Percentiles rank a stretch among this genome's conserved stretches.
These are phyloP conservation scores for Criorhina ranunculi DNA, from an alignment of 2,888 invertebrate genomes.

Conservation along the genomic window DNA sequence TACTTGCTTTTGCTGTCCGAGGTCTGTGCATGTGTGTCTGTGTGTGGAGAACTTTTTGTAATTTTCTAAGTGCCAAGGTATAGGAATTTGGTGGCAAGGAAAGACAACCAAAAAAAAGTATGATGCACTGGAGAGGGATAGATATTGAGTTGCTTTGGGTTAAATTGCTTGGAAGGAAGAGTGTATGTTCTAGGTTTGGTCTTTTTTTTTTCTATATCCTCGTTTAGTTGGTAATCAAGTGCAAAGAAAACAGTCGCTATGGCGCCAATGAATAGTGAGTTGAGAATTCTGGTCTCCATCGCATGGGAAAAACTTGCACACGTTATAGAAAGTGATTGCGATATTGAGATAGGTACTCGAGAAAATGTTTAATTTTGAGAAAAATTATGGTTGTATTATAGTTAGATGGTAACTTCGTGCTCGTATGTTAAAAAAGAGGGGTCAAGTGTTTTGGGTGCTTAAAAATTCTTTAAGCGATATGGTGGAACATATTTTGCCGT, in stretches of 20 bases:
- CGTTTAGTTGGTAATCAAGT: slow-evolving; percentile 39
- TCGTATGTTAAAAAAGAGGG: background rate
- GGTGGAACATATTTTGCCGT: background rate
- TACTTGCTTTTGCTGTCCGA: slow-evolving; percentile 12
- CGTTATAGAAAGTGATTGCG: slow-evolving; percentile 25
- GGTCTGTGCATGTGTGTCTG: slow-evolving; percentile 24
- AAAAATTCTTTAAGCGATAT: background rate
- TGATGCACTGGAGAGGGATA: background rate
- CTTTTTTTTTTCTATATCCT: slow-evolving; percentile 31
- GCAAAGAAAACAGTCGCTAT: slow-evolving; percentile 36
- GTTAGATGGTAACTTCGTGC: background rate
- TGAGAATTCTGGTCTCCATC: slow-evolving; percentile 20
- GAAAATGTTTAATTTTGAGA: slow-evolving; percentile 38
- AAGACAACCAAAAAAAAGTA: slow-evolving; percentile 11
- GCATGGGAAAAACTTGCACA: slow-evolving; percentile 6
- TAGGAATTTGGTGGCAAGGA: slow-evolving; percentile 47
- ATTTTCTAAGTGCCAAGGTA: slow-evolving; percentile 73
- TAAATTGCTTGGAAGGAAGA: slow-evolving; percentile 63
- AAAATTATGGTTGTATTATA: slow-evolving; percentile 14
- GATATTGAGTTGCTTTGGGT: slow-evolving; percentile 26
- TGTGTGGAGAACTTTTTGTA: slow-evolving; percentile 22
- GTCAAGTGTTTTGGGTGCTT: background rate
- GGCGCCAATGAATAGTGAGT: slow-evolving; percentile 61
- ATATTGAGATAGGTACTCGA: slow-evolving; percentile 47
- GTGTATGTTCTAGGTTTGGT: slow-evolving; percentile 24